Percentiles rank a stretch among this genome's conserved stretches.
These are phyloP conservation scores for Xylocopa sonorina DNA, from an alignment of 1,140 invertebrate species.

Conservation along the genomic window DNA sequence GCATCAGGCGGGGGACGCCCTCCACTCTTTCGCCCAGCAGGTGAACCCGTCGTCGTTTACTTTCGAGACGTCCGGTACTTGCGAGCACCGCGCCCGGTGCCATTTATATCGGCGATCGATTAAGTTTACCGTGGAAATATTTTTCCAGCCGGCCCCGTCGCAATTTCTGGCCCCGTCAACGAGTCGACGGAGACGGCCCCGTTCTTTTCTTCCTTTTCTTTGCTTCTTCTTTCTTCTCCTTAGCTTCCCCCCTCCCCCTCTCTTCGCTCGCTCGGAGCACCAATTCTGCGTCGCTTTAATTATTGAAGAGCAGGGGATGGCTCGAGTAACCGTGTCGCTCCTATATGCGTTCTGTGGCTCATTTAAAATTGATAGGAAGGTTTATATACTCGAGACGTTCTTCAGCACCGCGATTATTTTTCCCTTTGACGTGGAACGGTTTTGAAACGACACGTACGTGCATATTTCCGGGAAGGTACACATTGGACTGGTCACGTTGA, in stretches of 20 bases:
- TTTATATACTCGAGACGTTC: conserved; percentile 28
- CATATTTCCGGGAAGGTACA: neutral
- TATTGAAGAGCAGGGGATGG: neutral
- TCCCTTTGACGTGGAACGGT: neutral
- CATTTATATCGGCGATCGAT: conserved; percentile 48
- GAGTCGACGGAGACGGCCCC: neutral
- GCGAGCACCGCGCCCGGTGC: conserved; percentile 17
- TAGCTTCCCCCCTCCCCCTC: too few species aligned
- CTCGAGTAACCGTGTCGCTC: neutral
- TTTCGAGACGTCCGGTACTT: conserved; percentile 1
- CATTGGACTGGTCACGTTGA: too few species aligned
- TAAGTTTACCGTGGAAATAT: conserved; percentile 35
- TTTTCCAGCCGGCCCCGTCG: conserved; percentile 5
- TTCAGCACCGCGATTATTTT: conserved; percentile 42
- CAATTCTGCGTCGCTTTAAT: neutral
- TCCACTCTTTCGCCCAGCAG: conserved; percentile 51
- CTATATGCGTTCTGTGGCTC: neutral
- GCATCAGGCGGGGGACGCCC: conserved; percentile 68
- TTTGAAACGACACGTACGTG: neutral
- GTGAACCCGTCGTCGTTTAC: conserved; percentile 2
- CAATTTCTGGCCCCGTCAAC: neutral
- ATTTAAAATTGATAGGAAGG: conserved; percentile 44
- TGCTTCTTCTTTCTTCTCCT: too few species aligned
- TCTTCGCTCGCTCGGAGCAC: too few species aligned
- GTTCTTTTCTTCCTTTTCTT: conserved; percentile 12